Evolutionary conservation across 1,140 invertebrate genomes (phyloP), one percentile per base, ranked within the genome.

Genomic region (Drosophila arawakana): DNA sequence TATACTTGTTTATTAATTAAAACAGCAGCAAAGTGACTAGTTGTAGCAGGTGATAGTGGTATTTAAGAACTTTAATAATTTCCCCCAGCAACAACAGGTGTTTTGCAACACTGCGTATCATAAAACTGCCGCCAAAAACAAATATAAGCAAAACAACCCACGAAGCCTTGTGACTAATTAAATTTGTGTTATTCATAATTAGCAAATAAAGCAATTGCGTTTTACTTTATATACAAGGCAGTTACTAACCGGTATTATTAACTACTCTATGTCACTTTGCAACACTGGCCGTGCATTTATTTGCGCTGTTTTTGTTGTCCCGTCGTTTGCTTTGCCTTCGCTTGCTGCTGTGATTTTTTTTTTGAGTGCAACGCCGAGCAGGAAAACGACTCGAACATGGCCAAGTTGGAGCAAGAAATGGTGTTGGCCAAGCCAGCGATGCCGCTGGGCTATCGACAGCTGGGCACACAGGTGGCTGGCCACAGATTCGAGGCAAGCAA

Each of bases 401-500:
- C 85, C 69, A 76, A 78, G 47, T 73, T 76, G 25, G 78, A 78
- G 35, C 82, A 81, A 41, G 55, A 81, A 70, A 59, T 52, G 18
- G 55, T 77, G 25, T 9, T 46, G 34, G 62, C 50, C 3, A 21
- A 41, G 8, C 82, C 81, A 11, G 44, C 61, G 7, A 58, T 92
- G 21, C 91, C 91, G 7, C 52, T 71, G 7, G 91, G 91, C 49
- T 91, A 84, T 39, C 61, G 62, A 0, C 76, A 82, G 35, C 34
- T 95, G 39, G 93, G 93, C 54, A 94, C 94, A 70, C 96, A 96
- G 93, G 96, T 97, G 2, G 95, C 95, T 18, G 96, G 96, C 1
- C 96, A 97, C 89, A 93, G 92, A 61, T 94, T 94, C 67, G 93
- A 93, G 34, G 85, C 92, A 10, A 93, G 74, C 93, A 94, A 77